Conservation (phyloP, 2,888 invertebrate species). For the Scaptomyza caliginosa region DNA sequence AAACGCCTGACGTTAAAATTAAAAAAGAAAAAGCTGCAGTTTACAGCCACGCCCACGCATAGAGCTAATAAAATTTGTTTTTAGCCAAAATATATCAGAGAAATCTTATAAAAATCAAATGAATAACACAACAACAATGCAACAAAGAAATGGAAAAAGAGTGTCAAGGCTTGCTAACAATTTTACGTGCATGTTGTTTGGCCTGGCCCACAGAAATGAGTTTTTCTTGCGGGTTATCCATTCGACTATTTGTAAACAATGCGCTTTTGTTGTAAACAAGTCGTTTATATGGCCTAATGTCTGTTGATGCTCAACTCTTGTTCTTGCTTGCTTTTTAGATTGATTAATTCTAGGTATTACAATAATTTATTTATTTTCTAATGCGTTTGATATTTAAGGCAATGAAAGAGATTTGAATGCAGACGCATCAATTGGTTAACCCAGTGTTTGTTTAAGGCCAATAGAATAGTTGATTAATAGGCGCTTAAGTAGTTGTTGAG, state of each 20-base stretch:
- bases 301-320: conserved; percentile 21
- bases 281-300: conserved; percentile 53
- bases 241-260: conserved; percentile 71
- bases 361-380: conserved; percentile 72
- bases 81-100: conserved; percentile 24
- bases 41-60: conserved; percentile 38
- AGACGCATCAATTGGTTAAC: neutral
- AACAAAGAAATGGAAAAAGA: conserved; percentile 42
- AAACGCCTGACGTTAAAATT: conserved; percentile 31
- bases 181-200: conserved; percentile 30
- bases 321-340: conserved; percentile 46
- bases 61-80: conserved; percentile 36
- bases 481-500: conserved; percentile 5
- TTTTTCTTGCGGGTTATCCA: conserved; percentile 51
- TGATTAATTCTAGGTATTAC: conserved; percentile 68
- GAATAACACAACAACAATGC: conserved; percentile 17
- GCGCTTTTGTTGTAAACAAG: conserved; percentile 68
- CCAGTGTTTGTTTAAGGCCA: conserved; percentile 5
- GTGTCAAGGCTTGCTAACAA: conserved; percentile 74
- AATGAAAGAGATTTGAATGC: neutral
- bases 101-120: conserved; percentile 25
- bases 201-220: conserved; percentile 45
- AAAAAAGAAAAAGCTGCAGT: conserved; percentile 50
- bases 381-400: conserved; percentile 35
- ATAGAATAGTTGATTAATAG: conserved; percentile 15